Evolutionary conservation across 2,113 vertebrate species (phyloP), one percentile per base, ranked within the genome.

Genomic region (Cervus canadensis): DNA sequence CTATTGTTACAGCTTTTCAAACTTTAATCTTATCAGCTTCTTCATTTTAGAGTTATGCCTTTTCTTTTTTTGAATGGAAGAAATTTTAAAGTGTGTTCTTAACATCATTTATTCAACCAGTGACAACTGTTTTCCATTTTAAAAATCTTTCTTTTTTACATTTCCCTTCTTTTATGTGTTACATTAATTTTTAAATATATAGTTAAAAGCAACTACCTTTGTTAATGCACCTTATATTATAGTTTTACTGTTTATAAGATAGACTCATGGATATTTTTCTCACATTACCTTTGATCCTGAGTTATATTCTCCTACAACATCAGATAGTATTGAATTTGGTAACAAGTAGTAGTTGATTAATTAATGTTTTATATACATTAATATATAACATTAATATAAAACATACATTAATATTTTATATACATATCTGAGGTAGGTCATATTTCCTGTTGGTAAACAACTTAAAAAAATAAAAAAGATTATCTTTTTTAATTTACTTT

Each of bases 111-210:
- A 59, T 87, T 64, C 52, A 74, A 36, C 4, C 28, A 81, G 16
- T 82, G 21, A 45, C 13, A 45, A n/a, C 23, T 30, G 1, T 74
- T 87, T 16, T 60, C 52, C 33, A 52, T 96, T 82, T 91, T 7
- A 57, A 78, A 84, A 89, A 64, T 88, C 7, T 86, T 89, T 64
- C 12, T 54, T 71, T 82, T 36, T 67, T 82, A 26, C 21, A 82
- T 78, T 64, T 82, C 87, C 87, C 28, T 86, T 88, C 78, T 74
- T 96, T 91, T 81, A 26, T 87, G 59, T 82, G 25, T 92, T 95
- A 8, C 8, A 14, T 57, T 78, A 21, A 40, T 17, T 78, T 92
- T 64, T 67, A 60, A 93, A 81, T 71, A n/a, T 50, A 13, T 50
- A 15, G 30, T 59, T 91, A 67, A 59, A 40, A 57, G 14, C 36